phyloP scores from a whole-genome alignment of 2,797 vertebrate genomes.

The Liparis tanakae region DNA sequence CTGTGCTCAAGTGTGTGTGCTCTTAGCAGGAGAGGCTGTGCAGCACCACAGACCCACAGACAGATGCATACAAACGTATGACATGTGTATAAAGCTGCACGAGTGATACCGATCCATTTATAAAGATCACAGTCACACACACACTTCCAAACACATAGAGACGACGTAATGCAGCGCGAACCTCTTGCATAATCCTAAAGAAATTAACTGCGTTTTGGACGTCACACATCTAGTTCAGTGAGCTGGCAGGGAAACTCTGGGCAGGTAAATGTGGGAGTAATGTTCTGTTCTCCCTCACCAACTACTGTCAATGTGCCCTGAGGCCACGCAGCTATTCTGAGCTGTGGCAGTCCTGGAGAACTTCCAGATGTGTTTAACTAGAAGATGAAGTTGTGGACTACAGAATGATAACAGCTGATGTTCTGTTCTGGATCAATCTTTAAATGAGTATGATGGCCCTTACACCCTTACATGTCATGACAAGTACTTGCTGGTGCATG shows the following conservation, averaged over 20 bases:
- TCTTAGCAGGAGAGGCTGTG: constrained; percentile 67
- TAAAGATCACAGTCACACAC: constrained; percentile 25
- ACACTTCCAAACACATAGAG: constrained; percentile 16
- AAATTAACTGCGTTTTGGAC: constrained; percentile 30
- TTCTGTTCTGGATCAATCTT: constrained; percentile 50
- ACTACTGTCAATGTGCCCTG: constrained; percentile 57
- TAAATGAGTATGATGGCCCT: constrained; percentile 52
- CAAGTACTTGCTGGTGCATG: constrained; percentile 20
- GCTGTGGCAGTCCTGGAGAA: constrained; percentile 54
- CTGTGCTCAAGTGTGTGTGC: constrained; percentile 57
- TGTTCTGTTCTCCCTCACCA: constrained; percentile 69
- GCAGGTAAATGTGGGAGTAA: constrained; percentile 70
- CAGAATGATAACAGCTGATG: constrained; percentile 64
- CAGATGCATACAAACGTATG: constrained; percentile 59
- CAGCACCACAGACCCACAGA: constrained; percentile 54
- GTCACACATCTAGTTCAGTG: constrained; percentile 26
- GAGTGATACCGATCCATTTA: constrained; percentile 44
- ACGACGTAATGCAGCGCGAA: neutral
- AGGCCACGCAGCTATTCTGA: constrained; percentile 47
- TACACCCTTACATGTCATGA: constrained; percentile 35
- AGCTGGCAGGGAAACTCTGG: constrained; percentile 25
- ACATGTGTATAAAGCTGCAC: constrained; percentile 59
- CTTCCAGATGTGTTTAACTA: constrained; percentile 74
- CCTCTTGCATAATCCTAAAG: constrained; percentile 13
- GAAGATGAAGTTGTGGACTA: constrained; percentile 63